These are phyloP conservation scores for Neoniphon sammara DNA, from an alignment of 2,797 vertebrate genomes.

Conservation along the genomic window DNA sequence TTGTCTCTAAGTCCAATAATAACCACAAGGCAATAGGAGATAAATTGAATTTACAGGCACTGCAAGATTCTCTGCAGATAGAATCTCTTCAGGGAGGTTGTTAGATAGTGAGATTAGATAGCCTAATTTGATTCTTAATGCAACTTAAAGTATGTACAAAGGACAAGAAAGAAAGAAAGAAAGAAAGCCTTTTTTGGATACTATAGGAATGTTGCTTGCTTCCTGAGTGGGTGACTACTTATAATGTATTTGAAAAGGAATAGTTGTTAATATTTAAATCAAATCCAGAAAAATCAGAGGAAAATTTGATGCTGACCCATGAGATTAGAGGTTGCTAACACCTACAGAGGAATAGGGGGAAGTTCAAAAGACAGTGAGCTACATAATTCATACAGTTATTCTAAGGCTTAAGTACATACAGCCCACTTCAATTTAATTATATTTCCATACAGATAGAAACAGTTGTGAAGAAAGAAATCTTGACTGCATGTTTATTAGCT, in stretches of 20 bases:
- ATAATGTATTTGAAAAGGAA: no score
- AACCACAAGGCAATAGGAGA: constrained; percentile 38
- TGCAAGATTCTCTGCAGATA: constrained; percentile 35
- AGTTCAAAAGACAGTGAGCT: constrained; percentile 20
- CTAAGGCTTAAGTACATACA: not conserved
- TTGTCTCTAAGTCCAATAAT: constrained; percentile 45
- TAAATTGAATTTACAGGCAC: constrained; percentile 51
- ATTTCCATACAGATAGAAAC: no score
- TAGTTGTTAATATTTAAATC: no score
- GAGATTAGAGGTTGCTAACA: not conserved
- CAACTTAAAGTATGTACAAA: constrained; percentile 23
- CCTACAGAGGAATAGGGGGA: not conserved
- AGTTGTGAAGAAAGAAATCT: constrained; percentile 5
- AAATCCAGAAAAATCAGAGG: no score
- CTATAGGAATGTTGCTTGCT: no score
- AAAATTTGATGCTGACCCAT: no score
- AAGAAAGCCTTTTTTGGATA: not conserved
- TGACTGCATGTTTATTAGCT: constrained; percentile 26
- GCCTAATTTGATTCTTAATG: constrained; percentile 27
- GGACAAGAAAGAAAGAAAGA: not conserved
- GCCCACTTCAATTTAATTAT: no score
- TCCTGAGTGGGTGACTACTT: no score
- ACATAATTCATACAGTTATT: constrained; percentile 25
- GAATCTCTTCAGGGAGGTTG: constrained; percentile 18
- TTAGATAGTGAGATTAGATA: constrained; percentile 36